Conservation (phyloP, 2,888 invertebrate species). For the Ichneumoninae sp. region DNA sequence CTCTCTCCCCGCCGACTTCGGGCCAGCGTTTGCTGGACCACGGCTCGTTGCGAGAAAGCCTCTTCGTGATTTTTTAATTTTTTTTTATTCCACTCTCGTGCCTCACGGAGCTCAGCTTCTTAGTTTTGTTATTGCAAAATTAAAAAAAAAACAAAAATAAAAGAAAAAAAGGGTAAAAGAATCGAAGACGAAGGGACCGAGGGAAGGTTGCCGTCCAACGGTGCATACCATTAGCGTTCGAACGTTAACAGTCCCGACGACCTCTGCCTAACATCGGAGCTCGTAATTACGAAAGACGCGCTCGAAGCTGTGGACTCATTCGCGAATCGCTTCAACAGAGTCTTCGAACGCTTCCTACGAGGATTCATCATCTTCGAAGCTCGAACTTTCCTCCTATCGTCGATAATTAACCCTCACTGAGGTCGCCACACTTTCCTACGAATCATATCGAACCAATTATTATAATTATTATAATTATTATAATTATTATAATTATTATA, state of each 20-base stretch:
- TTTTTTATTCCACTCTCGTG: conserved; percentile 72
- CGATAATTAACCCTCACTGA: neutral
- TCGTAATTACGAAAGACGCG: conserved; percentile 74
- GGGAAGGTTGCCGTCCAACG: conserved; percentile 23
- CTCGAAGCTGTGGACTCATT: conserved; percentile 5
- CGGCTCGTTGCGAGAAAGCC: conserved; percentile 44
- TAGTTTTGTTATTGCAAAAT: conserved; percentile 53
- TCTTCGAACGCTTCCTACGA: conserved; percentile 1
- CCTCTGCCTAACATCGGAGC: conserved; percentile 71
- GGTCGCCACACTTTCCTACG: neutral
- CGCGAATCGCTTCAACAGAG: neutral
- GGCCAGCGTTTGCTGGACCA: neutral
- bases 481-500: too few species aligned
- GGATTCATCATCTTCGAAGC: conserved; percentile 7
- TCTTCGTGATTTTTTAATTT: conserved; percentile 21
- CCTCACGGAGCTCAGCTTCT: conserved; percentile 70
- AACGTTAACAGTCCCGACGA: conserved; percentile 79
- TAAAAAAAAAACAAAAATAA: conserved; percentile 39
- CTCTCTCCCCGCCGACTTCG: conserved; percentile 35
- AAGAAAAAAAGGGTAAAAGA: neutral
- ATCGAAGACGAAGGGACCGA: conserved; percentile 11
- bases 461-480: neutral
- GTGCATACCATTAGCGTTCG: conserved; percentile 80
- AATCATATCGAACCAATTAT: neutral
- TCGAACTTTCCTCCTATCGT: neutral